phyloP scores from a whole-genome alignment of 1,140 invertebrate species.

The Colletes gigas region DNA sequence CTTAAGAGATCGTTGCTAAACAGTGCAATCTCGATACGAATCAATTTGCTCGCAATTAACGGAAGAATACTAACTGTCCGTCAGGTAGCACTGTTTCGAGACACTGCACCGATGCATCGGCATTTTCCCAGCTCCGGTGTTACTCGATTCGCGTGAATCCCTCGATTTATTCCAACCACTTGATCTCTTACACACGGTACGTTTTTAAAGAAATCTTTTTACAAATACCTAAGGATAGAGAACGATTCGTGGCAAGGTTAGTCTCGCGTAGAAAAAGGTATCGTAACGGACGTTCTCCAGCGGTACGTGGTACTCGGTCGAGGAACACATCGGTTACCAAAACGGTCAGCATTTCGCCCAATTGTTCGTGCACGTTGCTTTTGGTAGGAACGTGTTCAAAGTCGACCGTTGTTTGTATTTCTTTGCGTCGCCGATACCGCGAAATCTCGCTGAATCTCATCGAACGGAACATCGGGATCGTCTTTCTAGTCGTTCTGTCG shows the following conservation, averaged over 20 bases:
- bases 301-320: not conserved
- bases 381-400: slow-evolving; percentile 30
- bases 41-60: slow-evolving; percentile 29
- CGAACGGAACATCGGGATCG: not conserved
- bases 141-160: too few relatives aligned
- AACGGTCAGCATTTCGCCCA: slow-evolving; percentile 20
- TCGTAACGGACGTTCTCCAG: not conserved
- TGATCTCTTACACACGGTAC: too few relatives aligned
- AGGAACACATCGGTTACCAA: not conserved
- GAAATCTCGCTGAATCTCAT: slow-evolving; percentile 1
- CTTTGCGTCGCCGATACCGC: not conserved
- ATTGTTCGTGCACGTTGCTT: slow-evolving; percentile 21
- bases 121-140: too few relatives aligned
- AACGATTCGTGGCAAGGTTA: too few relatives aligned
- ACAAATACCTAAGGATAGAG: too few relatives aligned
- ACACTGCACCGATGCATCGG: too few relatives aligned
- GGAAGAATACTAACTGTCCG: not conserved
- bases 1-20: not conserved
- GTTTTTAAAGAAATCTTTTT: too few relatives aligned
- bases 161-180: too few relatives aligned
- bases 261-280: not conserved
- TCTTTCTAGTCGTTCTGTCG: slow-evolving; percentile 19
- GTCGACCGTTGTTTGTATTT: slow-evolving; percentile 7
- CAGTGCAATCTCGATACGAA: not conserved
- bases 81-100: too few relatives aligned